Percentiles rank a stretch among this genome's conserved stretches.
Evolutionary conservation across 2,113 vertebrate species (phyloP).

Genomic region (Corythornis madagascariensis): DNA sequence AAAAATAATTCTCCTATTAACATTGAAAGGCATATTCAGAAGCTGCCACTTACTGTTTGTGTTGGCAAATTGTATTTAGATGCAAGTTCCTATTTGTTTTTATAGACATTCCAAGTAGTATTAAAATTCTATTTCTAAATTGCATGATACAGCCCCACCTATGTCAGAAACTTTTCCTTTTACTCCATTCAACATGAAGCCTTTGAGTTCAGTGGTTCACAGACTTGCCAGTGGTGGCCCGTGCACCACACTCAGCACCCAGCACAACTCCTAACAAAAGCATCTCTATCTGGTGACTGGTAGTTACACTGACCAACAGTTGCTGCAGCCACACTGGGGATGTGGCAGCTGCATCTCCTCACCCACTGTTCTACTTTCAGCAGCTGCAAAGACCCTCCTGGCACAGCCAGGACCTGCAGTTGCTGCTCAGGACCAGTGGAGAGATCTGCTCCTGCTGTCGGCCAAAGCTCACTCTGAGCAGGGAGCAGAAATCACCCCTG

Average conservation of each 20-base stretch:
- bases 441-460: too few relatives aligned
- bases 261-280: background rate
- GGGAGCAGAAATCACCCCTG: fast-evolving
- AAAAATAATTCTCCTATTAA: background rate
- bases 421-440: background rate
- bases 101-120: background rate
- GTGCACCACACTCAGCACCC: too few relatives aligned
- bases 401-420: background rate
- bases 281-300: background rate
- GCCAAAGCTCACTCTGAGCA: background rate
- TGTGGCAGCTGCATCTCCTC: background rate
- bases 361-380: background rate
- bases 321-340: background rate
- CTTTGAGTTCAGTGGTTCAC: background rate
- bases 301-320: fast-evolving
- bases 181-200: background rate
- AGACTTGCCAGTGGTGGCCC: background rate
- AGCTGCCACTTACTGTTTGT: background rate
- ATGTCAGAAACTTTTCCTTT: background rate
- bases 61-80: background rate
- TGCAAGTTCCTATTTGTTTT: background rate
- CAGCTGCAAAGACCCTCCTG: background rate
- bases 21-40: background rate
- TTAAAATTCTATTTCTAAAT: background rate
- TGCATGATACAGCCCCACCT: background rate